Conservation (phyloP, 2,888 invertebrate genomes). For the Chirona hameri region DNA sequence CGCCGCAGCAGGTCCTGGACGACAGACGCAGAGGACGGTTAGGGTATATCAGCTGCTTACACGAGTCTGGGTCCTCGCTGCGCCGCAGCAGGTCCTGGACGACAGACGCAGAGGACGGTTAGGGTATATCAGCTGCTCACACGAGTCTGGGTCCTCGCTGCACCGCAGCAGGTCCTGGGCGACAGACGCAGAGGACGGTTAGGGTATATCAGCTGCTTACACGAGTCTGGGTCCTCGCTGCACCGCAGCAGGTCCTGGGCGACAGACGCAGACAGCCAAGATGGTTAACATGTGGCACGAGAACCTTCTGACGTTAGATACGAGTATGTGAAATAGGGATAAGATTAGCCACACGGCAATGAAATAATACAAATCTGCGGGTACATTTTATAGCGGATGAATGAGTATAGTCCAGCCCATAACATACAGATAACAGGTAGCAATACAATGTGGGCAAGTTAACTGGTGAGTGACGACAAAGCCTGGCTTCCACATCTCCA, state of each 20-base stretch:
- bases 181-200: background rate
- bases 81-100: constrained; percentile 70
- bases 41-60: constrained; percentile 77
- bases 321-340: too few relatives aligned
- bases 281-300: too few relatives aligned
- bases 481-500: too few relatives aligned
- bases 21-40: background rate
- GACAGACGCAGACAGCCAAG: background rate
- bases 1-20: constrained; percentile 70
- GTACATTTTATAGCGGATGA: too few relatives aligned
- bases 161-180: constrained; percentile 70
- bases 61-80: constrained; percentile 76
- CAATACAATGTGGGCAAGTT: too few relatives aligned
- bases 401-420: too few relatives aligned
- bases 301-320: too few relatives aligned
- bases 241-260: constrained; percentile 70
- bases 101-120: background rate
- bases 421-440: too few relatives aligned
- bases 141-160: constrained; percentile 76
- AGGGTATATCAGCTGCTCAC: constrained; percentile 77
- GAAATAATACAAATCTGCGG: too few relatives aligned
- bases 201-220: too few relatives aligned
- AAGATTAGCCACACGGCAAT: too few relatives aligned
- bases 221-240: constrained; percentile 76
- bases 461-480: too few relatives aligned